Evolutionary conservation across 2,797 vertebrate genomes (phyloP).

Genomic region (Premnoplex brunnescens): DNA sequence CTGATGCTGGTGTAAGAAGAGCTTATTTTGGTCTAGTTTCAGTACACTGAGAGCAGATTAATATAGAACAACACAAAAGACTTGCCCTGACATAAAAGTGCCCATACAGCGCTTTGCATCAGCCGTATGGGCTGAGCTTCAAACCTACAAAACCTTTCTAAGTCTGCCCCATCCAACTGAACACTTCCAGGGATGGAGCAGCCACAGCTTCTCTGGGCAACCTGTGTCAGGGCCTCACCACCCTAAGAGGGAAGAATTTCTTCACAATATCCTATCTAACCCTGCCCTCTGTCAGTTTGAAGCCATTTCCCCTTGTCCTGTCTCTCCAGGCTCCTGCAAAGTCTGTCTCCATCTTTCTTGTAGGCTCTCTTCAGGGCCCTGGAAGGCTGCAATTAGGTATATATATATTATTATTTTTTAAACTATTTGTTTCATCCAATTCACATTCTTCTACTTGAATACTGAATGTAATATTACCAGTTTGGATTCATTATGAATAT

Average conservation of each 20-base stretch:
- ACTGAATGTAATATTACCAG: accelerated
- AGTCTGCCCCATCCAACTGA: not conserved
- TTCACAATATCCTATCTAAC: not conserved
- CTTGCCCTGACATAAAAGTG: not conserved
- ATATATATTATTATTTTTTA: not conserved
- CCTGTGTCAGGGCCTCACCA: not conserved
- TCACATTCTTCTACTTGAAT: not conserved
- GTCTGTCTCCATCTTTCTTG: not conserved
- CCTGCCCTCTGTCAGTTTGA: not conserved
- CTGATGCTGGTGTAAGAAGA: not conserved
- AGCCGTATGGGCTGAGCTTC: not conserved
- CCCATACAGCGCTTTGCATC: not conserved
- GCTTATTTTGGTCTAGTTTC: not conserved
- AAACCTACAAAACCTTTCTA: not conserved
- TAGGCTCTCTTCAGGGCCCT: not conserved
- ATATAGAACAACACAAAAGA: not conserved
- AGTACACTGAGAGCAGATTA: not conserved
- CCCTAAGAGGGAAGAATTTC: not conserved
- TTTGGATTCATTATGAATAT: not conserved
- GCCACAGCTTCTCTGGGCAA: not conserved
- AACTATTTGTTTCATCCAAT: not conserved
- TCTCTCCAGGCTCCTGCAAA: not conserved
- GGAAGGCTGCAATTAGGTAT: not conserved
- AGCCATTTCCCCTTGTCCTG: not conserved
- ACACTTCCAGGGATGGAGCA: not conserved